Conservation (phyloP, 1,140 invertebrate genomes). For the Caenorhabditis brenneri region DNA sequence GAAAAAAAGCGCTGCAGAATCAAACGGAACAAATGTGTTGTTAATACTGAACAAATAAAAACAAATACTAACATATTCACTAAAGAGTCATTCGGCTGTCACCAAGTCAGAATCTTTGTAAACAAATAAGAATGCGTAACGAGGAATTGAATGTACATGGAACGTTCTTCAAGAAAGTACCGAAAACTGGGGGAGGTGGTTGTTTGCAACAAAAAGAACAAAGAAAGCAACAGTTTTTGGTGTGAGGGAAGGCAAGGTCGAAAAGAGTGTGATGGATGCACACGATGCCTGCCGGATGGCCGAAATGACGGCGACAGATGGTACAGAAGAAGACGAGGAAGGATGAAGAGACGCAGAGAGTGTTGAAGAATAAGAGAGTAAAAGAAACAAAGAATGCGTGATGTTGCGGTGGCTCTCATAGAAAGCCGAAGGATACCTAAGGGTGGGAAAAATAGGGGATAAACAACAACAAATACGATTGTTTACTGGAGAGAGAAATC, state of each 20-base stretch:
- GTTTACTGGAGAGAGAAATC: not conserved
- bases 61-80: not conserved
- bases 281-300: not conserved
- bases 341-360: slow-evolving; percentile 9
- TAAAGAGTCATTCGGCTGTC: not conserved
- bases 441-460: not conserved
- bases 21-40: no score
- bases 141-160: not conserved
- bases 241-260: slow-evolving; percentile 3
- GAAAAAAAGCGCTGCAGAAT: no score
- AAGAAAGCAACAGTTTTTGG: slow-evolving; percentile 12
- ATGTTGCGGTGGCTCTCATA: not conserved
- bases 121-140: not conserved
- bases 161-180: no score
- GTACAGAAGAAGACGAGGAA: slow-evolving; percentile 29
- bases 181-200: not conserved
- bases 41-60: not conserved
- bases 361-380: not conserved
- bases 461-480: slow-evolving; percentile 24
- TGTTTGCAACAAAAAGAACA: no score
- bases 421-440: slow-evolving; percentile 1
- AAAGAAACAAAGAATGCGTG: slow-evolving; percentile 5
- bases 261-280: slow-evolving; percentile 15
- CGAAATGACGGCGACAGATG: slow-evolving; percentile 31
- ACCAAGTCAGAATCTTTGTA: not conserved